Percentiles rank a stretch among this genome's conserved stretches.
These are phyloP conservation scores for Orchesella flavescens DNA, from an alignment of 2,888 invertebrate species.

Conservation along the genomic window DNA sequence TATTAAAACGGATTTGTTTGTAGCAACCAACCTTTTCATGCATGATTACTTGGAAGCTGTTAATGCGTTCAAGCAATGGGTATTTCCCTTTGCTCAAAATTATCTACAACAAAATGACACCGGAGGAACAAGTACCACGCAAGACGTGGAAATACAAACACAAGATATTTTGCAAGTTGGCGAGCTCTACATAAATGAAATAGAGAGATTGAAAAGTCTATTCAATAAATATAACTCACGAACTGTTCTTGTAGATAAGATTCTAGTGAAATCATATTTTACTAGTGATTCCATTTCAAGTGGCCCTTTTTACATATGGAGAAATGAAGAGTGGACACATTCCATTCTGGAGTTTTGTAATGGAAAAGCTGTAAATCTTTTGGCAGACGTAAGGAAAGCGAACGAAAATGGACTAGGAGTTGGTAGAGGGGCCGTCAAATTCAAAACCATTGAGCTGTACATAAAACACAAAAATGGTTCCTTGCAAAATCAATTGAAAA, in stretches of 20 bases:
- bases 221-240: constrained; percentile 9
- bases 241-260: not conserved
- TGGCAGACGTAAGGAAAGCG: not conserved
- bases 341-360: constrained; percentile 21
- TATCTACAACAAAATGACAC: not conserved
- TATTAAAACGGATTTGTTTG: not conserved
- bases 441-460: constrained; percentile 24
- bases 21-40: constrained; percentile 13
- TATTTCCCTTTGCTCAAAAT: constrained; percentile 44
- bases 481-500: constrained; percentile 10
- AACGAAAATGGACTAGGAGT: not conserved
- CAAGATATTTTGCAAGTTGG: not conserved
- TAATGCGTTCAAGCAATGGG: constrained; percentile 45
- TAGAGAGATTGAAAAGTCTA: not conserved
- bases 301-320: constrained; percentile 57
- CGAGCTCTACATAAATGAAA: not conserved
- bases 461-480: not conserved
- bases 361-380: constrained; percentile 17
- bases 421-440: constrained; percentile 44
- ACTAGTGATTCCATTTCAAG: not conserved
- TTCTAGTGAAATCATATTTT: constrained; percentile 6
- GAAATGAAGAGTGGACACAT: not conserved
- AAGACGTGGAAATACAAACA: not conserved
- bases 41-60: constrained; percentile 21
- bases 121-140: too few species aligned